These are phyloP conservation scores for Pimephales promelas DNA, from an alignment of 2,113 vertebrate species.

Conservation along the genomic window DNA sequence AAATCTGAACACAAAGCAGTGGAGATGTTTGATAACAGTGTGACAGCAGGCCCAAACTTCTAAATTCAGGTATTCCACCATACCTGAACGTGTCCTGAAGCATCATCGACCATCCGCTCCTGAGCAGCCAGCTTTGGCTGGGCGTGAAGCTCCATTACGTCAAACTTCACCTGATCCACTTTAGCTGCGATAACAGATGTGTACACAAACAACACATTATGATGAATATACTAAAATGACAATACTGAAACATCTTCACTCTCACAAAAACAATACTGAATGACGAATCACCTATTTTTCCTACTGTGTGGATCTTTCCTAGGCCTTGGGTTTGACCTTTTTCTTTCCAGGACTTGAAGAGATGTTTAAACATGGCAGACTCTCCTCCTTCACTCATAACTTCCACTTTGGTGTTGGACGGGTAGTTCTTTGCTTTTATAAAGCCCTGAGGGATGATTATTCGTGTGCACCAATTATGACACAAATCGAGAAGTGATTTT, in stretches of 20 bases:
- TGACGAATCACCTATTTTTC: constrained; percentile 80
- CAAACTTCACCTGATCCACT: constrained; percentile 86
- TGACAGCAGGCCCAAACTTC: not conserved
- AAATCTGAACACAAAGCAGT: constrained; percentile 74
- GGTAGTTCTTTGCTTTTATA: constrained; percentile 89
- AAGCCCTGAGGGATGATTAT: constrained; percentile 74
- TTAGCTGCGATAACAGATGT: constrained; percentile 74
- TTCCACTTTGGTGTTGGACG: constrained; percentile 80
- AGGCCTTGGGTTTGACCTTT: constrained; percentile 78
- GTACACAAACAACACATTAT: not conserved
- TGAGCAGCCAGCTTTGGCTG: constrained; percentile 85
- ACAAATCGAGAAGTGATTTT: not conserved
- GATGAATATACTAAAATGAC: not conserved
- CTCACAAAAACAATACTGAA: not conserved
- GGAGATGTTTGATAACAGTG: not conserved
- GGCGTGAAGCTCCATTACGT: constrained; percentile 83
- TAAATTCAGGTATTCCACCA: constrained; percentile 18
- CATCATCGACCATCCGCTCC: constrained; percentile 89
- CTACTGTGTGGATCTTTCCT: constrained; percentile 74
- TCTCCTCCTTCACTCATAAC: constrained; percentile 87
- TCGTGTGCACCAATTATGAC: not conserved
- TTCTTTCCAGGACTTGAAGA: constrained; percentile 87
- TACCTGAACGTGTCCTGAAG: constrained; percentile 82
- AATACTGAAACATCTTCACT: not conserved
- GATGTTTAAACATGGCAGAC: constrained; percentile 88